These are phyloP conservation scores for Colletes gigas DNA, from an alignment of 1,140 invertebrate genomes.

Conservation along the genomic window DNA sequence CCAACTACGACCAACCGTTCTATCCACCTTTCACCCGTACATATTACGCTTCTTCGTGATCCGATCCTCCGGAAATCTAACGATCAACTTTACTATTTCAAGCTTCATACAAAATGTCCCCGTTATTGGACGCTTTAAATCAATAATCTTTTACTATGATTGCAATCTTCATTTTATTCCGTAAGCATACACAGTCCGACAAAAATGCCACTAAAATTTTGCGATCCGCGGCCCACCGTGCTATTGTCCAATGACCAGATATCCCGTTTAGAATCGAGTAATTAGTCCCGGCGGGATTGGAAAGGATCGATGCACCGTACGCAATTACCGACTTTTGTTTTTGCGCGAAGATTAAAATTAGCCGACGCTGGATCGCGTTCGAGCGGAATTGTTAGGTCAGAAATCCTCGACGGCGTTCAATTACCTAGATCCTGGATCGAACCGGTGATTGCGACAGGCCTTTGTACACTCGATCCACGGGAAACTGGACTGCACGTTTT, in stretches of 20 bases:
- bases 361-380: neutral
- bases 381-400: constrained; percentile 3
- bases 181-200: no score
- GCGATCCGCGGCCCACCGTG: no score
- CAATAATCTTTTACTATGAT: no score
- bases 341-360: constrained; percentile 27
- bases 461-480: neutral
- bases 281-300: neutral
- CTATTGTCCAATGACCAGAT: neutral
- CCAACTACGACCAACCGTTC: neutral
- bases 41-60: no score
- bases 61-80: no score
- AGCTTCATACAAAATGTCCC: no score
- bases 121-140: no score
- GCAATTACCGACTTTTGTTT: constrained; percentile 28
- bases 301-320: neutral
- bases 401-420: constrained; percentile 13
- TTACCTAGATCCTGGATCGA: constrained; percentile 8
- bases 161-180: no score
- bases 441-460: constrained; percentile 20
- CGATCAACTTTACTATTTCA: no score
- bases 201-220: no score
- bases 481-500: constrained; percentile 12
- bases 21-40: constrained; percentile 50
- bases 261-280: neutral